Base-by-base conservation (phyloP, 1,140 invertebrate species). In the Drosophila orosa region DNA sequence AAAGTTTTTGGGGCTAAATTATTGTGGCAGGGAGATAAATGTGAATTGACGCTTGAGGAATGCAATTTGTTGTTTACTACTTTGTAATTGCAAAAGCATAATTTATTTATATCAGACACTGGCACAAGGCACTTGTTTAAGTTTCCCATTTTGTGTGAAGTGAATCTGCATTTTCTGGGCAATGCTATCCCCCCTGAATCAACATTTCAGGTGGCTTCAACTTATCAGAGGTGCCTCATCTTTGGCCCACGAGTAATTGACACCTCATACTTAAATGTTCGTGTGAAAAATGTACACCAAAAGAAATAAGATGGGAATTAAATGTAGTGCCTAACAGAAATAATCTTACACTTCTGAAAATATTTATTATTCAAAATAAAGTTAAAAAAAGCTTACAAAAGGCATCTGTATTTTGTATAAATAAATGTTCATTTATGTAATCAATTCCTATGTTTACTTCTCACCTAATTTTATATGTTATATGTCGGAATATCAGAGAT, bases 21-120 rank as follows among this genome's bases (percentile, higher is more conserved):
- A 68, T 68, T 68, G 65, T 54, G 65, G 61, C 65, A 40, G 62
- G 15, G 44, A 68, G 65, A 68, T 68, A 68, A 68, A 68, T 68
- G 61, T 66, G 61, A 54, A 67, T 54, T 67, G 61, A 68, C 33
- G 65, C 60, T 67, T 52, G 37, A 68, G 65, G 22, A 68, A 54
- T 66, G 65, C 61, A 68, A 68, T 68, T 68, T 68, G 61, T 68
- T 44, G 61, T 22, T 44, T 68, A n/a, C 29, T 39, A 66, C 54
- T 66, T 40, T 25, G 29, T 68, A 54, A 68, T 66, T 52, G 63
- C 65, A 42, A 54, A 42, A 12, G 27, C 35, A 61, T 65, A 42
- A 66, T 37, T 33, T 31, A 66, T 29, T 25, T 31, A 29, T 24
- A 19, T 29, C 35, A 19, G 27, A 33, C 52, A 42, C 59, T 29